These are phyloP conservation scores for Coregonus clupeaformis DNA, from an alignment of 2,113 vertebrate species.

Conservation along the genomic window DNA sequence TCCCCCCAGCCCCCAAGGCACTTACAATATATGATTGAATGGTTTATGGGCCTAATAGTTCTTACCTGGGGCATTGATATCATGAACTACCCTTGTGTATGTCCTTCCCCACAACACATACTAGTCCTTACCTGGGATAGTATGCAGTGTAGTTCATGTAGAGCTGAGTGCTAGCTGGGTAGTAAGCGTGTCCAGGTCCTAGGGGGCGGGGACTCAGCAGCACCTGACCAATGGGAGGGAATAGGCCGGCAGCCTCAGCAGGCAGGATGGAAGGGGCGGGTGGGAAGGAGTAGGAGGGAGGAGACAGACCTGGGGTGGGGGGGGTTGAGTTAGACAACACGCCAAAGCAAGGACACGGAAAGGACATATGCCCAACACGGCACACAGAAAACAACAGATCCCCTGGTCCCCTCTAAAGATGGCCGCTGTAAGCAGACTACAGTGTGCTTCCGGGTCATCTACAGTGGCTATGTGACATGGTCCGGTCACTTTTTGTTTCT, in stretches of 20 bases:
- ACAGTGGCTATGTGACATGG: neutral
- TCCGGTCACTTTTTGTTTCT: constrained; percentile 47
- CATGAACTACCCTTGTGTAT: constrained; percentile 63
- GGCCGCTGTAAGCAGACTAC: neutral
- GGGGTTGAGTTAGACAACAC: constrained; percentile 1
- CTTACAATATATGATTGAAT: neutral
- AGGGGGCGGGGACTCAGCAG: constrained; percentile 83
- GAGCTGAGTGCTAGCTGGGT: constrained; percentile 87
- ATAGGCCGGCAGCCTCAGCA: constrained; percentile 84
- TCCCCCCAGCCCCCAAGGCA: constrained; percentile 45
- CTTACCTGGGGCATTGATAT: constrained; percentile 2
- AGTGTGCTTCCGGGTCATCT: neutral
- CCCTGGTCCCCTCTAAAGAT: neutral
- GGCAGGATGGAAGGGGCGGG: constrained; percentile 83
- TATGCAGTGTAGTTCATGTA: constrained; percentile 96
- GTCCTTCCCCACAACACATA: neutral
- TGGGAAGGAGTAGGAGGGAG: constrained; percentile 88
- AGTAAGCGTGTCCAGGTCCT: constrained; percentile 79
- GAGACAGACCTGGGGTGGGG: constrained; percentile 83
- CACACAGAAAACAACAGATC: neutral
- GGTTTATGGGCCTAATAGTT: too few relatives aligned
- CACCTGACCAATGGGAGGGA: constrained; percentile 82
- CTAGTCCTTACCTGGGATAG: constrained; percentile 76
- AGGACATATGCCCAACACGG: neutral
- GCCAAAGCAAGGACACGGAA: neutral